phyloP scores from a whole-genome alignment of 2,888 invertebrate genomes.

The Ditula angustiorana region DNA sequence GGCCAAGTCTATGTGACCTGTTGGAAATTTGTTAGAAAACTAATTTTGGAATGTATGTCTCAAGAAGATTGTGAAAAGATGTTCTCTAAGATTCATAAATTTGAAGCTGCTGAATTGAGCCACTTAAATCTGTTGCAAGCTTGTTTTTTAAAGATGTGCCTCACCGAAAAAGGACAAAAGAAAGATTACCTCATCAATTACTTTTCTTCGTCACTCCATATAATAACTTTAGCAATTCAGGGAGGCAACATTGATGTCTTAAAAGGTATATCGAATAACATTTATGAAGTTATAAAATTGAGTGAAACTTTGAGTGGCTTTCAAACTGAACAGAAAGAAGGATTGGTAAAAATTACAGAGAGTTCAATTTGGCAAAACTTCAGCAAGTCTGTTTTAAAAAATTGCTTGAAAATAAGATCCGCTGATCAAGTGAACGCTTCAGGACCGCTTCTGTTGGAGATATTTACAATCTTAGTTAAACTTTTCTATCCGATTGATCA shows the following conservation, averaged over 20 bases:
- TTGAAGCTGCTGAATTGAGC: conserved; percentile 85
- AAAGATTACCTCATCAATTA: conserved; percentile 80
- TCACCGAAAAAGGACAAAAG: conserved; percentile 61
- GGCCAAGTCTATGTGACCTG: conserved; percentile 87
- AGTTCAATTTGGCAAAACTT: conserved; percentile 85
- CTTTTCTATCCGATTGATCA: conserved; percentile 82
- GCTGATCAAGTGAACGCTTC: conserved; percentile 60
- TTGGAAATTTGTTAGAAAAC: conserved; percentile 82
- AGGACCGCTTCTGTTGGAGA: conserved; percentile 82
- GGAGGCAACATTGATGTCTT: conserved; percentile 60
- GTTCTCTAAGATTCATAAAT: conserved; percentile 86
- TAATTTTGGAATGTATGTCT: conserved; percentile 87
- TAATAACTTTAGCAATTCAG: conserved; percentile 80
- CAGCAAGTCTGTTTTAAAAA: conserved; percentile 88
- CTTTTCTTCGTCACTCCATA: conserved; percentile 82
- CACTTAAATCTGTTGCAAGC: conserved; percentile 84
- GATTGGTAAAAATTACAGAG: conserved; percentile 72
- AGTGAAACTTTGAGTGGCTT: conserved; percentile 60
- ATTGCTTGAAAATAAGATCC: conserved; percentile 83
- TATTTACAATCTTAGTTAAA: conserved; percentile 84
- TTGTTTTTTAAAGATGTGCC: conserved; percentile 81
- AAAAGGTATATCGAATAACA: conserved; percentile 56
- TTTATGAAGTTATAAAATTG: conserved; percentile 66
- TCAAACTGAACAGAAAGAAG: conserved; percentile 55
- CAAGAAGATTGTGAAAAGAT: conserved; percentile 83